Percentiles rank a stretch among this genome's conserved stretches.
These are phyloP conservation scores for Nansenia antarctica DNA, from an alignment of 2,113 vertebrate genomes.

Conservation along the genomic window DNA sequence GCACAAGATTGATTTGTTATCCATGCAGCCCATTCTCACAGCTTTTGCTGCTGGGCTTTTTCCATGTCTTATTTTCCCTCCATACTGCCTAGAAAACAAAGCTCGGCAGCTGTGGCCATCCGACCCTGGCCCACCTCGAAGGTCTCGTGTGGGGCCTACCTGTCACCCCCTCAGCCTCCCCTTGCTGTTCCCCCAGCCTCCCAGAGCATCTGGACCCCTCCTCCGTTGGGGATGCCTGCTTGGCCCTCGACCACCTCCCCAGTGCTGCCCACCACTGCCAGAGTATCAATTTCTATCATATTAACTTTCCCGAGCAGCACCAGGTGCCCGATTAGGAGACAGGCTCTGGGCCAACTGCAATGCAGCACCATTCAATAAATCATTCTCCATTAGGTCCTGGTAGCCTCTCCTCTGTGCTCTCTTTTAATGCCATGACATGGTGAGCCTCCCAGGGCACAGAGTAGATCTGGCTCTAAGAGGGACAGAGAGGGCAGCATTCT, in stretches of 20 bases:
- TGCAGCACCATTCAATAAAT: constrained; percentile 55
- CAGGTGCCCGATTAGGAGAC: constrained; percentile 61
- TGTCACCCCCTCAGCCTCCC: constrained; percentile 30
- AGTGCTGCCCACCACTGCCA: constrained; percentile 33
- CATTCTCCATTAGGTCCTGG: constrained; percentile 54
- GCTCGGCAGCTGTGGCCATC: constrained; percentile 25
- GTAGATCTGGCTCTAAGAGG: background rate
- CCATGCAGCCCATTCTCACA: background rate
- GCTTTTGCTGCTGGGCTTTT: background rate
- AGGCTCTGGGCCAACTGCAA: constrained; percentile 48
- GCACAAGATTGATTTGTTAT: background rate
- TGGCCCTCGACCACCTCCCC: constrained; percentile 20
- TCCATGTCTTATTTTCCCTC: constrained; percentile 1
- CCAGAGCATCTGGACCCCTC: constrained; percentile 52
- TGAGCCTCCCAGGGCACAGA: background rate
- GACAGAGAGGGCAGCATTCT: background rate
- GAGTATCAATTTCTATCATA: constrained; percentile 64
- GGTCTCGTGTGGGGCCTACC: constrained; percentile 21
- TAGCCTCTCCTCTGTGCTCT: constrained; percentile 17
- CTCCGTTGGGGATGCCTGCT: constrained; percentile 31
- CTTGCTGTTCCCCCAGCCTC: constrained; percentile 19
- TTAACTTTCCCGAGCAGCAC: constrained; percentile 58
- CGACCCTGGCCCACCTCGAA: constrained; percentile 22
- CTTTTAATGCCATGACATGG: constrained; percentile 15
- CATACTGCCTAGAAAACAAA: constrained; percentile 7